phyloP scores from a whole-genome alignment of 2,888 invertebrate genomes.

The Polyommatus icarus region DNA sequence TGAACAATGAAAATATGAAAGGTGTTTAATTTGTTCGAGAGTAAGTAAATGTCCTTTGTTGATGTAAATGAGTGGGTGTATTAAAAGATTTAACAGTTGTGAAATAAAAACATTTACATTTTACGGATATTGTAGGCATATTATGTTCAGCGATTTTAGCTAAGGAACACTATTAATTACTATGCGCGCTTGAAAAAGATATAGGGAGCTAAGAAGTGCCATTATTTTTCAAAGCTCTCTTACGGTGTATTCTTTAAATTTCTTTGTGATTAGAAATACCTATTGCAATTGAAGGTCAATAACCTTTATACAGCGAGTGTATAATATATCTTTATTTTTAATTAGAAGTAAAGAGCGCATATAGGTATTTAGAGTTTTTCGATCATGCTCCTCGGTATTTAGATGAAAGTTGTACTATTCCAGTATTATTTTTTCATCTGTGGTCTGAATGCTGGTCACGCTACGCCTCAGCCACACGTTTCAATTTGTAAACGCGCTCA shows the following conservation, averaged over 20 bases:
- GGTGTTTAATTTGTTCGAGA: not conserved
- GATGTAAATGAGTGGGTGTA: not conserved
- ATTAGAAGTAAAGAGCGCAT: too few relatives aligned
- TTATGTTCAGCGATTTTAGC: too few relatives aligned
- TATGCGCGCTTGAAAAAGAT: too few relatives aligned
- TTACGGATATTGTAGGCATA: not conserved
- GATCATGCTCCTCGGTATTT: not conserved
- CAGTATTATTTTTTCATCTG: conserved; percentile 4
- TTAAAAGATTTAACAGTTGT: not conserved
- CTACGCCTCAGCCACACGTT: conserved; percentile 25
- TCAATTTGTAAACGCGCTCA: conserved; percentile 34
- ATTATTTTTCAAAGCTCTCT: too few relatives aligned
- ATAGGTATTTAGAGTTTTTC: too few relatives aligned
- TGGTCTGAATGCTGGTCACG: conserved; percentile 16
- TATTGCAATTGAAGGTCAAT: too few relatives aligned
- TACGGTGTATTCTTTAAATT: too few relatives aligned
- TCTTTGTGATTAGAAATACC: too few relatives aligned
- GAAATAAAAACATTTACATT: not conserved
- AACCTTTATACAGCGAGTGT: too few relatives aligned
- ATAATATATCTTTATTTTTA: too few relatives aligned
- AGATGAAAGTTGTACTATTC: not conserved
- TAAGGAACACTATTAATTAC: too few relatives aligned
- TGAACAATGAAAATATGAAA: not conserved
- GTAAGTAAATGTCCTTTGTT: not conserved
- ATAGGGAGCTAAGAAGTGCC: too few relatives aligned